A percentile compares a stretch with the other conserved stretches of the same genome.
These are phyloP conservation scores for Pecten maximus DNA, from an alignment of 2,888 invertebrate genomes.

Conservation along the genomic window DNA sequence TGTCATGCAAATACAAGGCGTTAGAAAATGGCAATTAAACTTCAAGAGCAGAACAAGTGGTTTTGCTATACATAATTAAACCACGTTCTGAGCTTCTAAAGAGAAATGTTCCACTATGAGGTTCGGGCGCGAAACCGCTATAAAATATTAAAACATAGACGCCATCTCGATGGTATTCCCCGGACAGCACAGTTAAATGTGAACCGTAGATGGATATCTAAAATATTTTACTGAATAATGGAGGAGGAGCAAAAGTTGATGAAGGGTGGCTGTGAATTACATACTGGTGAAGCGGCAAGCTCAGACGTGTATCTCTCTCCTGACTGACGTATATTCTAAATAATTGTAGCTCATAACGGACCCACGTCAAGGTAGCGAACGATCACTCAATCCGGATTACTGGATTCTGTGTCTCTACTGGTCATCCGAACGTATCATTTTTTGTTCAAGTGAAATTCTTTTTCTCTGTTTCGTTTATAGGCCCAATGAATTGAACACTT, in stretches of 20 bases:
- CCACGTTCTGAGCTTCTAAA: not conserved
- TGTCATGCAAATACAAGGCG: not conserved
- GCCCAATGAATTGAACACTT: too few species aligned
- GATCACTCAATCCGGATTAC: too few species aligned
- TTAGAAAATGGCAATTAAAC: conserved; percentile 15
- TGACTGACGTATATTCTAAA: not conserved
- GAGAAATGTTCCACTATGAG: not conserved
- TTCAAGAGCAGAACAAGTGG: not conserved
- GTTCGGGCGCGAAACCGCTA: not conserved
- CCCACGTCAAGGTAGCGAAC: too few species aligned
- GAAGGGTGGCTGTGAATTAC: not conserved
- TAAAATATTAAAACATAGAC: not conserved
- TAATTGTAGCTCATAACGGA: too few species aligned
- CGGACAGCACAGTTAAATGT: not conserved
- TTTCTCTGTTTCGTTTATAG: too few species aligned
- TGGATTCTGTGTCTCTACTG: too few species aligned
- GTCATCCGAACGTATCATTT: too few species aligned
- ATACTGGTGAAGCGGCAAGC: not conserved
- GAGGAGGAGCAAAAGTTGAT: not conserved
- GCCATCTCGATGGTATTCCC: not conserved
- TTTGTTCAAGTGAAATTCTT: too few species aligned
- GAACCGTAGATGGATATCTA: not conserved
- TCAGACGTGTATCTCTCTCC: too few species aligned
- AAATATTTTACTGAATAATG: not conserved
- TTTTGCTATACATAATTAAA: not conserved